phyloP scores from a whole-genome alignment of 2,113 vertebrate genomes.

The Phoenicopterus ruber region DNA sequence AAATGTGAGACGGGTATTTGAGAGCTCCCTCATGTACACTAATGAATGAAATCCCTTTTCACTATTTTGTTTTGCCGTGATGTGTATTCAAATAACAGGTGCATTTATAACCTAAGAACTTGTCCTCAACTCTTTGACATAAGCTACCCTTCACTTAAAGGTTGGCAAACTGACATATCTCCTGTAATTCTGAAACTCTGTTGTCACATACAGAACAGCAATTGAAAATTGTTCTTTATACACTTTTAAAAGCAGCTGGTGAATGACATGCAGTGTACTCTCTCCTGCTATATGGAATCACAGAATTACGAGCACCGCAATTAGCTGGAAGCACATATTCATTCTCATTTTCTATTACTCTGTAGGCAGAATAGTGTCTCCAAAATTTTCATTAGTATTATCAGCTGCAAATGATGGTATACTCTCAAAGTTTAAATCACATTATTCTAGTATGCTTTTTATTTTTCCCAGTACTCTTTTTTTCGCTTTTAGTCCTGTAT shows the following conservation, averaged over 20 bases:
- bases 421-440: neutral
- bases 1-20: neutral
- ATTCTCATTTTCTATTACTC: neutral
- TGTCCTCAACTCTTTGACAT: neutral
- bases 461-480: neutral
- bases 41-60: neutral
- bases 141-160: neutral
- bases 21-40: neutral
- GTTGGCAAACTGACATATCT: neutral
- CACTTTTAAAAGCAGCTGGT: neutral
- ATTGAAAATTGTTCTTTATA: neutral
- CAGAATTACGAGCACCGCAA: neutral
- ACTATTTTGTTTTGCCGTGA: neutral
- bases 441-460: neutral
- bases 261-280: neutral
- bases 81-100: neutral
- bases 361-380: neutral
- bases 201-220: neutral
- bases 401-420: neutral
- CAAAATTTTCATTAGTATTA: conserved; percentile 13
- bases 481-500: neutral
- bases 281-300: neutral
- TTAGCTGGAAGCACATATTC: neutral
- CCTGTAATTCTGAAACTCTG: neutral
- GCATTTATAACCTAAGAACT: neutral